phyloP scores from a whole-genome alignment of 2,888 invertebrate species.

The Epinotia ramella region DNA sequence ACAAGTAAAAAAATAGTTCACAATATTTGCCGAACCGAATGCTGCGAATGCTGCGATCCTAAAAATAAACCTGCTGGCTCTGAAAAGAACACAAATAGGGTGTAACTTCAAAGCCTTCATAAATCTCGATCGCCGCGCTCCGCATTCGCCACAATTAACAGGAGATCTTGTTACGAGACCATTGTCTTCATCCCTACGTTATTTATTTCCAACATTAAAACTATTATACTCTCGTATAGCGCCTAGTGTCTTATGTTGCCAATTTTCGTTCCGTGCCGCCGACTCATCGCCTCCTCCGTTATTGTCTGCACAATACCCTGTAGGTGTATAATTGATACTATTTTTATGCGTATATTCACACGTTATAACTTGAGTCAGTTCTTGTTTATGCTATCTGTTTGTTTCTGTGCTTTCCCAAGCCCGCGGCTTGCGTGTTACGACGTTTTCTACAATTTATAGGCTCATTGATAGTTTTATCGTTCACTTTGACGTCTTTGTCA shows the following conservation, averaged over 20 bases:
- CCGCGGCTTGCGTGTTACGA: constrained; percentile 62
- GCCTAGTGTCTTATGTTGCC: constrained; percentile 65
- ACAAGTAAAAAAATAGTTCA: neutral
- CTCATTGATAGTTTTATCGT: constrained; percentile 73
- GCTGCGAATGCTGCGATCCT: neutral
- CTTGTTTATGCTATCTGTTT: constrained; percentile 64
- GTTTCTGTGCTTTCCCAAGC: constrained; percentile 69
- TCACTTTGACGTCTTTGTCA: constrained; percentile 67
- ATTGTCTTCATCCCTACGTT: constrained; percentile 79
- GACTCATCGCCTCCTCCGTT: constrained; percentile 70
- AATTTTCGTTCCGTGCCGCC: constrained; percentile 74
- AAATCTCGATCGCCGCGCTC: constrained; percentile 73
- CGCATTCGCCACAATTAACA: constrained; percentile 79
- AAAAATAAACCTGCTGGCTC: constrained; percentile 18
- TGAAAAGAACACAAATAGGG: constrained; percentile 70
- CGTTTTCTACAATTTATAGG: constrained; percentile 71
- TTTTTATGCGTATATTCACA: constrained; percentile 74
- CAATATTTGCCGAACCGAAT: neutral
- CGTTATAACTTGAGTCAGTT: constrained; percentile 62
- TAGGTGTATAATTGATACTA: constrained; percentile 71
- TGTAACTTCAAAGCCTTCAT: constrained; percentile 76
- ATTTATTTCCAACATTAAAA: constrained; percentile 81
- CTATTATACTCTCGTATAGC: constrained; percentile 78
- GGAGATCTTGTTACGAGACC: constrained; percentile 78
- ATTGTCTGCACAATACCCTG: constrained; percentile 69